Base-by-base conservation (phyloP, 1,140 invertebrate genomes). In the Bathynomus jamesi region DNA sequence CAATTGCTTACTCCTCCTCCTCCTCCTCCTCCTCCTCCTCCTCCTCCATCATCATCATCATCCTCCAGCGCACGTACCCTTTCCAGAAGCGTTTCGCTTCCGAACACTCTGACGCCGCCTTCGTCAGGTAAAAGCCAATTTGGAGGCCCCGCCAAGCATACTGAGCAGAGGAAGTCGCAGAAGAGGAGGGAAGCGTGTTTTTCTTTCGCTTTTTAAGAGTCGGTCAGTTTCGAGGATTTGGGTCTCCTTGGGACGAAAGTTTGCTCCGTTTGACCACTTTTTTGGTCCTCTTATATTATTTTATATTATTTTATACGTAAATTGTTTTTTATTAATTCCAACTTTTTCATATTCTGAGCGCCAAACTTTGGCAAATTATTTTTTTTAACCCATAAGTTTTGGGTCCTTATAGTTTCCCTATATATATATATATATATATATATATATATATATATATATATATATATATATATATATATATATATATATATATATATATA, bases 51-150 rank as follows among this genome's bases (percentile, higher is more conserved):
- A 17, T 53, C 40, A 17, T 53, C 40, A 53, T 53, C 40, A 53
- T 53, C 21, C 11, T 21, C 13, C 40, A 53, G 21, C 40, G 40
- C 40, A 53, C 40, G 40, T 53, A 53, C 21, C 40, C 21, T 21
- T 21, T 53, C 21, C 40, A 5, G 21, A 21, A 53, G 40, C 11
- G 40, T 53, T 53, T 53, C 21, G 13, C 40, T 11, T 53, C 21
- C 40, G 21, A 21, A 53, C 13, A 53, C 40, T 21, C 40, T 11
- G 21, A 11, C 11, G 11, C 21, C 17, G 13, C 40, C 40, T 2
- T 53, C 40, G 40, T 53, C 40, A 53, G 40, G 40, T 53, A 53
- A 53, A 53, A 53, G 40, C 40, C 40, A 53, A 53, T 53, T 53
- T 53, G 40, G 40, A 21, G 40, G 40, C 40, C 21, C 2, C 40